phyloP scores from a whole-genome alignment of 2,113 vertebrate species.

The Phalacrocorax pelagicus region DNA sequence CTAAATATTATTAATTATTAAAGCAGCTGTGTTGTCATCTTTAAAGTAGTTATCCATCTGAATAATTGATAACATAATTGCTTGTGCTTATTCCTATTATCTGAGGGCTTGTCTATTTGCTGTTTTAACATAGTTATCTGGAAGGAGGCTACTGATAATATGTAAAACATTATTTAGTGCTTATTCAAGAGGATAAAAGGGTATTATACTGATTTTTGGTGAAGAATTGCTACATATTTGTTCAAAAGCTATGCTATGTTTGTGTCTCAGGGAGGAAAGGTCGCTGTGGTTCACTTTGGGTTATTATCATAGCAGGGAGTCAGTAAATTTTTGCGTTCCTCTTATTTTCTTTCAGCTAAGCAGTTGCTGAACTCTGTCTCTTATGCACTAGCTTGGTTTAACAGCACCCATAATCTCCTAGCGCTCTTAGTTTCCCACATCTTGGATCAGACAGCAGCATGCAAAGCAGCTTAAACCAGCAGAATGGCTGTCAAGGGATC shows the following conservation, averaged over 20 bases:
- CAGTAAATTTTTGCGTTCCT: neutral
- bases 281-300: neutral
- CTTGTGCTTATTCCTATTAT: slow-evolving; percentile 37
- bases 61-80: slow-evolving; percentile 80
- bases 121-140: neutral
- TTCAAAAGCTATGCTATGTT: neutral
- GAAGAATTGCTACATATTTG: neutral
- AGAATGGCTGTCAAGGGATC: neutral
- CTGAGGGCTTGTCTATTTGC: neutral
- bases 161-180: neutral
- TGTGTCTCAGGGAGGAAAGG: neutral
- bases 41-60: slow-evolving; percentile 77
- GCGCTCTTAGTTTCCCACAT: neutral
- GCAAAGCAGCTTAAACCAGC: neutral
- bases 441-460: neutral
- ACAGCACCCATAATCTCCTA: neutral
- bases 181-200: neutral
- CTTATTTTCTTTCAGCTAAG: neutral
- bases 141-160: neutral
- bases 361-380: neutral
- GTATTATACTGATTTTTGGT: neutral
- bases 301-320: neutral
- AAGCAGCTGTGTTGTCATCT: slow-evolving; percentile 65
- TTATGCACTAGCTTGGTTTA: neutral
- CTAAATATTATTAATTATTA: slow-evolving; percentile 77